phyloP scores from a whole-genome alignment of 2,888 invertebrate genomes.

The Leucoptera coffeella region DNA sequence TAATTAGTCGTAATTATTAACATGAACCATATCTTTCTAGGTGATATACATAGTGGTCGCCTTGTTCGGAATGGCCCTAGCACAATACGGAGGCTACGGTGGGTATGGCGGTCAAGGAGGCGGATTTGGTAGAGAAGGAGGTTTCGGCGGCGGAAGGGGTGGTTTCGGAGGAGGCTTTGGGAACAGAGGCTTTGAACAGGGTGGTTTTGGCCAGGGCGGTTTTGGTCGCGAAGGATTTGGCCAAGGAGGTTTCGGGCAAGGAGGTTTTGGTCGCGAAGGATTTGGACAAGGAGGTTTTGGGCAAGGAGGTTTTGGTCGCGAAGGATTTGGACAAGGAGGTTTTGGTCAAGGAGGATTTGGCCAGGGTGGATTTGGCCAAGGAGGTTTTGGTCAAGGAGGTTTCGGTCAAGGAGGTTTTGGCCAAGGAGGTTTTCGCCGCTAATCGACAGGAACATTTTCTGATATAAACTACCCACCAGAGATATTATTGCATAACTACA shows the following conservation, averaged over 20 bases:
- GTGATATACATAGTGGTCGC: too few species aligned
- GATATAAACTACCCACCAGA: too few species aligned
- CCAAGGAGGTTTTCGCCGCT: constrained; percentile 3
- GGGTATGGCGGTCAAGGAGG: constrained; percentile 1
- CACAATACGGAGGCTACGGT: too few species aligned
- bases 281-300: background rate
- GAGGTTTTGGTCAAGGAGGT: constrained; percentile 2
- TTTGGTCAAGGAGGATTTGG: background rate
- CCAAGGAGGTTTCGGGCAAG: constrained; percentile 3
- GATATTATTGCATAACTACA: too few species aligned
- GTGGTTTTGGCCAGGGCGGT: constrained; percentile 6
- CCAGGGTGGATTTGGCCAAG: constrained; percentile 3
- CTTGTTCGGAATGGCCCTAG: too few species aligned
- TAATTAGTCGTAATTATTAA: too few species aligned
- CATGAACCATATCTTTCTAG: too few species aligned
- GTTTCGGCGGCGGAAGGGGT: constrained; percentile 3
- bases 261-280: background rate
- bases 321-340: constrained; percentile 3
- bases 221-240: background rate
- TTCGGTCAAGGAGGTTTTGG: constrained; percentile 3
- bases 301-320: constrained; percentile 1
- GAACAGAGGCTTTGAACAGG: too few species aligned
- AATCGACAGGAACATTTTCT: too few species aligned
- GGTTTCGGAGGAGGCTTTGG: constrained; percentile 4
- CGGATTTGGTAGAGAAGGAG: background rate